A percentile compares a stretch with the other conserved stretches of the same genome.
These are phyloP conservation scores for Pseudochirops cupreus DNA, from an alignment of 2,797 vertebrate genomes.

Conservation along the genomic window DNA sequence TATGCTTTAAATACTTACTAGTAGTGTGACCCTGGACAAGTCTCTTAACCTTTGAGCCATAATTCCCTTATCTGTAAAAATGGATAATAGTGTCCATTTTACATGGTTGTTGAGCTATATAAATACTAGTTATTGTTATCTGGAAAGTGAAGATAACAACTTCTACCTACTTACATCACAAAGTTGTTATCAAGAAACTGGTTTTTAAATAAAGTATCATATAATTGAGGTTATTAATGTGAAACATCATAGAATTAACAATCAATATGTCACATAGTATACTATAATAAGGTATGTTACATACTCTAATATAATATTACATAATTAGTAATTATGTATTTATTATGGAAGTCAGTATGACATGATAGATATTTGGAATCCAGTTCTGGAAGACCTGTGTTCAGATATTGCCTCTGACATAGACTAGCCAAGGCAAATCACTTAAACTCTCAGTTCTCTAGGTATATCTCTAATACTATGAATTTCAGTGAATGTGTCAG, in stretches of 20 bases:
- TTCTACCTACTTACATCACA: neutral
- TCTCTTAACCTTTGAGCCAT: neutral
- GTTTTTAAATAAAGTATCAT: neutral
- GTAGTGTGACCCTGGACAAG: neutral
- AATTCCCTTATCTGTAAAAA: neutral
- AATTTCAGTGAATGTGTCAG: neutral
- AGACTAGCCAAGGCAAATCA: neutral
- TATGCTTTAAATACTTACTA: neutral
- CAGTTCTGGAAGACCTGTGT: neutral
- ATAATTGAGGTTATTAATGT: neutral
- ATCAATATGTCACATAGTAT: neutral
- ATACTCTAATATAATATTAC: neutral
- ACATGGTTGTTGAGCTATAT: neutral
- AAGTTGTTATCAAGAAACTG: neutral
- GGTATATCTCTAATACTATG: neutral
- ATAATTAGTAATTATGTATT: neutral
- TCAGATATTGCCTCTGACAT: neutral
- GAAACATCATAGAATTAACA: neutral
- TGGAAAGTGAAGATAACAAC: neutral
- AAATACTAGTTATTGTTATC: neutral
- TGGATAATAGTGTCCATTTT: neutral
- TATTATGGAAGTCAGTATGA: neutral
- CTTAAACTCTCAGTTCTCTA: neutral
- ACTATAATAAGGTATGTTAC: neutral
- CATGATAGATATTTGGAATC: neutral